A percentile compares a stretch with the other conserved stretches of the same genome.
Evolutionary conservation across 2,113 vertebrate species (phyloP).

Genomic region (Otolemur garnettii): DNA sequence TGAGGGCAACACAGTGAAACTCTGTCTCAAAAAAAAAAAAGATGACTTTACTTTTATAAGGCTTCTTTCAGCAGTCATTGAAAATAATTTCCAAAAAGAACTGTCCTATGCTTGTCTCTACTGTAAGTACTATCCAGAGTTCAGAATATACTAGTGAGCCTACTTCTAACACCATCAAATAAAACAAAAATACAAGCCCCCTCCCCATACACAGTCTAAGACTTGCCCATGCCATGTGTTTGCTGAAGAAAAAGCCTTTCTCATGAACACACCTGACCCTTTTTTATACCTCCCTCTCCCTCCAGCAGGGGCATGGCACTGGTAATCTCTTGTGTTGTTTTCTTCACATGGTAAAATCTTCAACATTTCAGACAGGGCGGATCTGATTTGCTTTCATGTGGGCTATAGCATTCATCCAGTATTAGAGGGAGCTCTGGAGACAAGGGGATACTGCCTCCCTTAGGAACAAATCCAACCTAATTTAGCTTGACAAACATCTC

Average conservation of each 20-base stretch:
- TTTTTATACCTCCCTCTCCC: not conserved
- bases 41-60: not conserved
- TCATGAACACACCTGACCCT: not conserved
- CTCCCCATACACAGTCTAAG: not conserved
- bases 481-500: conserved; percentile 73
- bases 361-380: not conserved
- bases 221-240: not conserved
- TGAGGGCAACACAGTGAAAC: too few relatives aligned
- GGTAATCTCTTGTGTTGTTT: conserved; percentile 20
- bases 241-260: not conserved
- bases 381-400: conserved; percentile 41
- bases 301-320: conserved; percentile 30
- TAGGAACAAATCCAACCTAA: conserved; percentile 47
- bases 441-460: conserved; percentile 46
- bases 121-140: not conserved
- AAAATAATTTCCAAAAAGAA: conserved; percentile 47
- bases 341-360: not conserved
- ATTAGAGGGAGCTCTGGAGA: conserved; percentile 65
- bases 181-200: not conserved
- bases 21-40: not conserved
- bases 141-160: not conserved
- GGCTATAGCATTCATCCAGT: conserved; percentile 60
- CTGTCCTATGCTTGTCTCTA: not conserved
- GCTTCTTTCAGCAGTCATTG: not conserved
- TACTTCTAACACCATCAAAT: not conserved